phyloP scores from a whole-genome alignment of 2,113 vertebrate genomes.

The Chloropsis hardwickii region DNA sequence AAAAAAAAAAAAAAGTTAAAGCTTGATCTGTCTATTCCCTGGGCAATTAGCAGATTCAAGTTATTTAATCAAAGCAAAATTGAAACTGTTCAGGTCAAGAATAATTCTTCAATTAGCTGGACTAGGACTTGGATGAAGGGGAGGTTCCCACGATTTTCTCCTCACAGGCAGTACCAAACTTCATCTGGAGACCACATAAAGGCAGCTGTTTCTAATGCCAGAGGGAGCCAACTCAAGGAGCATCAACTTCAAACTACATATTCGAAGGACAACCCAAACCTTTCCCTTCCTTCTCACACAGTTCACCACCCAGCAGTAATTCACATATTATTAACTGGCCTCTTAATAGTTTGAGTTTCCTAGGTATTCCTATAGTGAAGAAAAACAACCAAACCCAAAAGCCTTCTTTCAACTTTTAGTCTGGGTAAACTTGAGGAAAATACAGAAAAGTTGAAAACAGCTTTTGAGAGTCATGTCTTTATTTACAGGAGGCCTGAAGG shows the following conservation, averaged over 20 bases:
- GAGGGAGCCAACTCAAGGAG: not conserved
- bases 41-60: not conserved
- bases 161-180: not conserved
- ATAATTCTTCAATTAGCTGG: not conserved
- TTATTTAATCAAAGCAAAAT: not conserved
- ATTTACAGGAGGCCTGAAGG: not conserved
- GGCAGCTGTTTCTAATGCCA: slow-evolving; percentile 6
- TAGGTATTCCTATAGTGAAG: not conserved
- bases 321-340: not conserved
- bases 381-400: not conserved
- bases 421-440: not conserved
- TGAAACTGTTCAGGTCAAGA: not conserved
- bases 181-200: slow-evolving; percentile 21
- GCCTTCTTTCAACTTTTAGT: not conserved
- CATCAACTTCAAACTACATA: not conserved
- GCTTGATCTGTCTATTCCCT: not conserved
- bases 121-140: not conserved
- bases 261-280: not conserved
- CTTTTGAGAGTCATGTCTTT: not conserved
- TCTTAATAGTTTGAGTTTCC: not conserved
- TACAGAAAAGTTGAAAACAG: not conserved
- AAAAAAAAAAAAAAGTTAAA: not conserved
- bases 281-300: not conserved
- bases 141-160: slow-evolving; percentile 29
- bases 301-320: not conserved